phyloP scores from a whole-genome alignment of 2,797 vertebrate species.

The Coracias cyanogaster region DNA sequence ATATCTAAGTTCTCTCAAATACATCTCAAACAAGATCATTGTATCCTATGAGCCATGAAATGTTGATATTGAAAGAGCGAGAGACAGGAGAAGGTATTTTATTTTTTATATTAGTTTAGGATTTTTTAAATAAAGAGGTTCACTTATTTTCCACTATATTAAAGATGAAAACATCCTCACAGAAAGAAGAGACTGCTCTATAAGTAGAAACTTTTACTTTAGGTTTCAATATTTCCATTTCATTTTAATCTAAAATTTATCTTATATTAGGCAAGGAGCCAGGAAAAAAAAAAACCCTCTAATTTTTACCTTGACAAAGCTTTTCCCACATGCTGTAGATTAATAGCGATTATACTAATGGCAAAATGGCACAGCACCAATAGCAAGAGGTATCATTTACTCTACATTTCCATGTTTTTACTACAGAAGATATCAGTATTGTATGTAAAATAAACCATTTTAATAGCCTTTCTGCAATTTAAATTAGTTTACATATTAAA shows the following conservation, averaged over 20 bases:
- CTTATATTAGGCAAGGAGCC: not conserved
- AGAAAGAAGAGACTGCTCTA: not conserved
- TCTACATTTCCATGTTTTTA: not conserved
- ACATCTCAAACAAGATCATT: not conserved
- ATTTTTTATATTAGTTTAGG: constrained; percentile 12
- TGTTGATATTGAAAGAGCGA: not conserved
- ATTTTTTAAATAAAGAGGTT: constrained; percentile 52
- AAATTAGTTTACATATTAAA: not conserved
- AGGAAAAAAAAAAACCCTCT: not conserved
- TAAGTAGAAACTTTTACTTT: not conserved
- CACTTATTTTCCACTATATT: constrained; percentile 16
- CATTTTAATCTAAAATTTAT: not conserved
- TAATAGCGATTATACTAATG: not conserved
- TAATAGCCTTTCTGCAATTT: not conserved
- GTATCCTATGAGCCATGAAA: constrained; percentile 3
- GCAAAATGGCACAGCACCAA: not conserved
- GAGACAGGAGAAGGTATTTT: not conserved
- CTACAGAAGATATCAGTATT: not conserved
- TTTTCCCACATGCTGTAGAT: not conserved
- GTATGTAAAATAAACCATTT: not conserved
- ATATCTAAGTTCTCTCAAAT: not conserved
- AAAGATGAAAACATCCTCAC: not conserved
- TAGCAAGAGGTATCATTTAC: not conserved
- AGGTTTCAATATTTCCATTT: not conserved
- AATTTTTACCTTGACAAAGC: not conserved